Base-by-base conservation (phyloP, 2,888 invertebrate species). In the Tinea semifulvella region DNA sequence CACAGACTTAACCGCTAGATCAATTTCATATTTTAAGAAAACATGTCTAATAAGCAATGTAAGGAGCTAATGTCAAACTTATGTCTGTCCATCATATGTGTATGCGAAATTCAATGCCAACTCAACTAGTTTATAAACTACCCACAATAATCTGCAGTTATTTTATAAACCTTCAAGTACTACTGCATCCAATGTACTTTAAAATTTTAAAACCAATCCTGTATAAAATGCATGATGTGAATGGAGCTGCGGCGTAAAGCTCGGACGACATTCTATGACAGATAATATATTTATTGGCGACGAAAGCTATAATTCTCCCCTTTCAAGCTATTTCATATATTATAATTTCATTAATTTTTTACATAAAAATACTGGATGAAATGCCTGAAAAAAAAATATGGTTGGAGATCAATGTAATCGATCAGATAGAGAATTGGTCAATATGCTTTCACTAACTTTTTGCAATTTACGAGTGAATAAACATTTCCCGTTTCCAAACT, bases 231-330 rank as follows among this genome's bases (percentile, higher is more conserved):
- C 13, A 14, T 14, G 31, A 8, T 14, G 31, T 31, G 31, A 31
- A 31, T 13, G 31, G 31, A 31, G 31, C 31, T 31, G 31, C 31
- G 11, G 31, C 6, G 31, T 31, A 31, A 13, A 31, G 31, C 31
- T 7, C 31, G 13, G 14, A 13, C 31, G 31, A 31, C 31, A 31
- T 31, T 26, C 26, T 26, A 8, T 39, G 39, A 16, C 18, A 19
- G 39, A 39, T 39, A 20, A 40, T 40, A 22, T 40, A 40, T 40
- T 22, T 40, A 40, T 40, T 40, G 22, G 40, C 40, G n/a, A 17
- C 20, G 20, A 40, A 31, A 31, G 13, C 7, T n/a, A 31, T 31
- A 31, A 31, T 31, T 31, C 7, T 22, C 13, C 31, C 31, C 31
- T 4, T 31, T 31, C 13, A n/a, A n/a, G 2, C n/a, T 11, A 31